phyloP scores from a whole-genome alignment of 1,140 invertebrate species.

The Eueides isabella region DNA sequence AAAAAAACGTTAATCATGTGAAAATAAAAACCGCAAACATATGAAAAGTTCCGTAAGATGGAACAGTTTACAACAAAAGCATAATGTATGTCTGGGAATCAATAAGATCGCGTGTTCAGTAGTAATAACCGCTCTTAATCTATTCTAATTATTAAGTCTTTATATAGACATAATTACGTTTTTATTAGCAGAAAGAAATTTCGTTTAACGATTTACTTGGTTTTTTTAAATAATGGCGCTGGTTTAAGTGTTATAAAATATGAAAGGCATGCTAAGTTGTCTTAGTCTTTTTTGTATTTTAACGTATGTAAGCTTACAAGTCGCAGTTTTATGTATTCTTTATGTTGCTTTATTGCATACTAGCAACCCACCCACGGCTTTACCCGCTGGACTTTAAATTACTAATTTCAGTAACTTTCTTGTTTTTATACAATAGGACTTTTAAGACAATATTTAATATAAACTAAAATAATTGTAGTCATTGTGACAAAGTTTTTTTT shows the following conservation, averaged over 20 bases:
- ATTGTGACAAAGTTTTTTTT: too few species aligned
- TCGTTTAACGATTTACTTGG: not conserved
- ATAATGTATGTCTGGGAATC: constrained; percentile 21
- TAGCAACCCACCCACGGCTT: too few species aligned
- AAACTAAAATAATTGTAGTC: too few species aligned
- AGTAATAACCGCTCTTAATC: constrained; percentile 9
- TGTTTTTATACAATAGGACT: too few species aligned
- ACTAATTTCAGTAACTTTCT: too few species aligned
- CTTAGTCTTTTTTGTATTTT: not conserved
- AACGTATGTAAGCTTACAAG: not conserved
- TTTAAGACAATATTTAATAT: too few species aligned
- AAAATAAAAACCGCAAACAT: not conserved
- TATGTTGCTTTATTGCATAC: not conserved
- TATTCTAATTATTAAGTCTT: constrained; percentile 10
- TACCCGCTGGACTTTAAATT: too few species aligned
- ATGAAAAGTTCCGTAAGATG: not conserved
- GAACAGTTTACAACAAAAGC: not conserved
- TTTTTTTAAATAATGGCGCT: not conserved
- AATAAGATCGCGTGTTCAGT: constrained; percentile 9
- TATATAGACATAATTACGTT: not conserved
- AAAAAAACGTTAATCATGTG: too few species aligned
- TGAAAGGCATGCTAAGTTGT: not conserved
- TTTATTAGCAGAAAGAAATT: not conserved
- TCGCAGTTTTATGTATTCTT: not conserved
- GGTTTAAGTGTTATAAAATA: not conserved